A percentile compares a stretch with the other conserved stretches of the same genome.
These are phyloP conservation scores for Catalaphyllia jardinei DNA, from an alignment of 64 coral and sea anemone species.

Conservation along the genomic window DNA sequence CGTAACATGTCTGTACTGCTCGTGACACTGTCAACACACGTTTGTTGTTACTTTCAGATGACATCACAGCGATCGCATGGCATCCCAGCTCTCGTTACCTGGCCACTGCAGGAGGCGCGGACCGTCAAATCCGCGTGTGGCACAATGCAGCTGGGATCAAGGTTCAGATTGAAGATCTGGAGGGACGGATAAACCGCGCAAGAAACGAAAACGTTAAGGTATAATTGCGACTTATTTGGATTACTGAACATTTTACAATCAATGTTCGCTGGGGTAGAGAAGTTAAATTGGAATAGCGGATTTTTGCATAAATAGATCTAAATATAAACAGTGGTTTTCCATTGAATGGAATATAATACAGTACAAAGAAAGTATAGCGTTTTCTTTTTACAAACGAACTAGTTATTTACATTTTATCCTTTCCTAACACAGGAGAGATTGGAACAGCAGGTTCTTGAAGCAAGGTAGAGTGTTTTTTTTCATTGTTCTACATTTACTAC, in stretches of 20 bases:
- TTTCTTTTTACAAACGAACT: too few relatives aligned
- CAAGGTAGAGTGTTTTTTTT: conserved; percentile 47
- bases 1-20: not conserved
- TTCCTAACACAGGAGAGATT: conserved; percentile 60
- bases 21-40: not conserved
- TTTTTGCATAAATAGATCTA: too few relatives aligned
- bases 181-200: conserved; percentile 72
- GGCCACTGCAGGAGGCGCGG: conserved; percentile 86
- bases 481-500: not conserved
- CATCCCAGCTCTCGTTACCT: conserved; percentile 95
- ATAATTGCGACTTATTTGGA: not conserved
- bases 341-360: too few relatives aligned
- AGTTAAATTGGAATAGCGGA: too few relatives aligned
- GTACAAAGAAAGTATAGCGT: too few relatives aligned
- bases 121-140: conserved; percentile 96
- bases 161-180: conserved; percentile 89
- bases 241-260: not conserved
- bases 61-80: conserved; percentile 93
- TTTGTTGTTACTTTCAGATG: conserved; percentile 48
- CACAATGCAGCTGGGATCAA: conserved; percentile 98
- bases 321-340: too few relatives aligned
- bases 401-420: not conserved
- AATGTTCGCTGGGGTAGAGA: not conserved
- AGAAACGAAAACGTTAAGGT: conserved; percentile 97
- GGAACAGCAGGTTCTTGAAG: conserved; percentile 86